Evolutionary conservation across 2,113 vertebrate genomes (phyloP), one percentile per base, ranked within the genome.

Genomic region (Ivindomyrus marchei): DNA sequence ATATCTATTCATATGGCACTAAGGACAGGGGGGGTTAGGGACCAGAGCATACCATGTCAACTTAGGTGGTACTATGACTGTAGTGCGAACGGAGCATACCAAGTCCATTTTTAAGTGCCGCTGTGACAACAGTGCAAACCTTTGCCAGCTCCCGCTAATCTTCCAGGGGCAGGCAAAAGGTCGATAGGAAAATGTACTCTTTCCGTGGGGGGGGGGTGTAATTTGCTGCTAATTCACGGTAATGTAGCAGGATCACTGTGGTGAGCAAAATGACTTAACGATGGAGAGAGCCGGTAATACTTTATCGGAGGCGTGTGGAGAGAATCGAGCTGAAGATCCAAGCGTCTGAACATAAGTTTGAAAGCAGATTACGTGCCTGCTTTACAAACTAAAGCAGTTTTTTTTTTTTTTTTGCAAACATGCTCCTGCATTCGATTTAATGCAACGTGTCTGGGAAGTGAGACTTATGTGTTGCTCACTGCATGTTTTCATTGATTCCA

Each of bases 91-190:
- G 27, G 62, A 70, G 62, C 10, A 11, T 31, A 70, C 62, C 62
- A 70, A 70, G 62, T 70, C 3, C 13, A 70, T 70, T 70, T 27
- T 70, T 70, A 70, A 70, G 62, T 27, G n/a, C 62, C 62, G 31
- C 70, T 31, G 77, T 42, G 74, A 50, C 15, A 36, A 7, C 66
- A 24, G 47, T 52, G 66, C 47, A 70, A 47, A 77, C 31, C n/a
- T 50, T 19, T 80, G 66, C 39, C 49, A 46, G n/a, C 88, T 77
- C 15, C 74, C 6, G 45, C 52, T 85, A 77, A 89, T 49, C 88
- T 89, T 89, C 50, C 49, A 50, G 70, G 88, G 70, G 62, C 80
- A 36, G 50, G 88, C 50, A 89, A 83, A 39, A 84, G 42, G 36
- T 83, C 24, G 39, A 62, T 27, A 62, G 50, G 66, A 89, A 80